Base-by-base conservation (phyloP, 2,113 vertebrate species). In the Romanogobio albipinnatus region DNA sequence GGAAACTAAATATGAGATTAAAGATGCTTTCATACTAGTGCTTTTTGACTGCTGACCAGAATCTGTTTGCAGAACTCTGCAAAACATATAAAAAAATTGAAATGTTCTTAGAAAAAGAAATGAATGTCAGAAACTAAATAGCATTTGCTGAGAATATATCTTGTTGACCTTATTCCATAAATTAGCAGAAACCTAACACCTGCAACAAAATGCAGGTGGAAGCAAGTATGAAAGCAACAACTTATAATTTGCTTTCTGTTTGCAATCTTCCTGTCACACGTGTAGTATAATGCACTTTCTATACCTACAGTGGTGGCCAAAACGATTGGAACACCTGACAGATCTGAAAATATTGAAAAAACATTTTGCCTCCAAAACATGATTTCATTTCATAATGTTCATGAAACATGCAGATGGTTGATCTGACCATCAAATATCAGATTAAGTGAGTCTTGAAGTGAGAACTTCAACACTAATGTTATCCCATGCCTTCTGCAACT, bases 1-100 rank as follows among this genome's bases (percentile, higher is more conserved):
- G 8, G 4, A 33, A 47, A 66, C 36, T 47, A 45, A 66, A 61
- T 66, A 66, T 81, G 45, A 29, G 15, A 66, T 81, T 81, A 70
- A 70, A 51, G 36, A 4, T 1, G 4, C 66, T 39, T 70, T 70
- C 8, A 5, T 39, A 3, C 64, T 19, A 39, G 33, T 70, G 17
- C 1, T 36, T 70, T 70, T 70, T 70, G 10, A 9, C 15, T 70
- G 17, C 1, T 4, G 66, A 70, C 9, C 33, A 19, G 33, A 70
- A 70, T 70, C 33, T 22, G 8, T 22, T 70, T 70, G 33, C 17
- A 70, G 17, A 9, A 19, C 29, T 26, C 6, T 36, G 24, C 2
- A 8, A 15, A 33, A 64, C 11, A 15, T 62, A 1, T 1, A 58
- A 8, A 9, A 9, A 22, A 8, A 61, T 14, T 0, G 7, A 29